Conservation (phyloP, 2,113 vertebrate genomes). For the Dermatemys mawii region DNA sequence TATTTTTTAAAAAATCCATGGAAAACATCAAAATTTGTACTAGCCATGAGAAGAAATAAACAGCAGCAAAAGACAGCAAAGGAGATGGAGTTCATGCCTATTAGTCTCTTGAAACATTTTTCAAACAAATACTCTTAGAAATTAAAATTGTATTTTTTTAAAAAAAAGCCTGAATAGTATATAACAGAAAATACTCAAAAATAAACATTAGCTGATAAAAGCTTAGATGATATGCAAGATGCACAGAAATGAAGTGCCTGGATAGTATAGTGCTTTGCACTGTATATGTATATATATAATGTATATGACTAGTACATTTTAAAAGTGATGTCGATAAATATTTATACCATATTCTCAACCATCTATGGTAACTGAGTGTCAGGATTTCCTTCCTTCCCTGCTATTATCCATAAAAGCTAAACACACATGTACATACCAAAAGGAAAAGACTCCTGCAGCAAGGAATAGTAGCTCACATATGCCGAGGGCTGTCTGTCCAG, state of each 20-base stretch:
- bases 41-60: not conserved
- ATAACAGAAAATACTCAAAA: not conserved
- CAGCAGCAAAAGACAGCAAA: not conserved
- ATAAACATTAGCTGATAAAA: not conserved
- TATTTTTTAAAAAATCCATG: not conserved
- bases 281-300: not conserved
- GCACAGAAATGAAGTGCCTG: not conserved
- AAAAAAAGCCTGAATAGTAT: not conserved
- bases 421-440: not conserved
- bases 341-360: not conserved
- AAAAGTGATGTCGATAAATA: not conserved
- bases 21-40: slow-evolving; percentile 20
- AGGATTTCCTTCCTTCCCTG: not conserved
- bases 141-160: not conserved
- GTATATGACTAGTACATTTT: not conserved
- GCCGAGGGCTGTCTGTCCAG: not conserved
- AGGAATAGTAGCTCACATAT: not conserved
- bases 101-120: not conserved
- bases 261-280: not conserved
- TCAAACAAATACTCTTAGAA: not conserved
- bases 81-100: not conserved
- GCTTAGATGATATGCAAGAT: not conserved
- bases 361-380: not conserved
- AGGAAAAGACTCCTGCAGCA: not conserved
- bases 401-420: not conserved